Evolutionary conservation across 2,888 invertebrate species (phyloP).

Genomic region (Idaea biselata): DNA sequence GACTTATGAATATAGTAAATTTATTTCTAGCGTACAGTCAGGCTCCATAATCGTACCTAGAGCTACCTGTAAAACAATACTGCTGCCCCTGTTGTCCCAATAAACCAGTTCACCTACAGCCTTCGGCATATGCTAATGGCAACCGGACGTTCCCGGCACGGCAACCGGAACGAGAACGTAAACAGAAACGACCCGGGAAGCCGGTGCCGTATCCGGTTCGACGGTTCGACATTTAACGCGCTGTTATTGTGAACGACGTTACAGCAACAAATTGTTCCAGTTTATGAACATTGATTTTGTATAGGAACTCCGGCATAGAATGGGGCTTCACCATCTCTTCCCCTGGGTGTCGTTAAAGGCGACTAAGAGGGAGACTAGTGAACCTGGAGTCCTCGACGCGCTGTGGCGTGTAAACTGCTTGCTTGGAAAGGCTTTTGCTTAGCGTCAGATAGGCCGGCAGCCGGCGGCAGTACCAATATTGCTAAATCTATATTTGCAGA

Average conservation of each 20-base stretch:
- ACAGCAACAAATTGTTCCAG: constrained; percentile 5
- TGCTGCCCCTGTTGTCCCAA: constrained; percentile 8
- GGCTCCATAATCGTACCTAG: neutral
- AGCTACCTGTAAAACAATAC: constrained; percentile 2
- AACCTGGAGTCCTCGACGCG: no score
- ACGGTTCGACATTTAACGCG: constrained; percentile 33
- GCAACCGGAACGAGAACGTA: constrained; percentile 37
- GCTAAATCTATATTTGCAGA: no score
- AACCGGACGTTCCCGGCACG: constrained; percentile 36
- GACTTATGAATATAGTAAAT: no score
- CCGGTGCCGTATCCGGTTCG: constrained; percentile 28
- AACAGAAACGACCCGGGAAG: constrained; percentile 37
- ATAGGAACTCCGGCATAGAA: neutral
- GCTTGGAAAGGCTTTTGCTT: no score
- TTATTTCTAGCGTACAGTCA: no score
- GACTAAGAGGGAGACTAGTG: no score
- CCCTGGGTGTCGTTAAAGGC: no score
- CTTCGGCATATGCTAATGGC: constrained; percentile 39
- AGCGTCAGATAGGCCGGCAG: no score
- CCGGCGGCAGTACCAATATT: no score
- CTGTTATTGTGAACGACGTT: constrained; percentile 28
- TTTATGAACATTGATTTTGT: constrained; percentile 24
- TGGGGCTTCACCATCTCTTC: no score
- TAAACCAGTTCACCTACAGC: constrained; percentile 12
- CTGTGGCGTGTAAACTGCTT: no score